These are phyloP conservation scores for Meles meles DNA, from an alignment of 2,113 vertebrate genomes.

Conservation along the genomic window DNA sequence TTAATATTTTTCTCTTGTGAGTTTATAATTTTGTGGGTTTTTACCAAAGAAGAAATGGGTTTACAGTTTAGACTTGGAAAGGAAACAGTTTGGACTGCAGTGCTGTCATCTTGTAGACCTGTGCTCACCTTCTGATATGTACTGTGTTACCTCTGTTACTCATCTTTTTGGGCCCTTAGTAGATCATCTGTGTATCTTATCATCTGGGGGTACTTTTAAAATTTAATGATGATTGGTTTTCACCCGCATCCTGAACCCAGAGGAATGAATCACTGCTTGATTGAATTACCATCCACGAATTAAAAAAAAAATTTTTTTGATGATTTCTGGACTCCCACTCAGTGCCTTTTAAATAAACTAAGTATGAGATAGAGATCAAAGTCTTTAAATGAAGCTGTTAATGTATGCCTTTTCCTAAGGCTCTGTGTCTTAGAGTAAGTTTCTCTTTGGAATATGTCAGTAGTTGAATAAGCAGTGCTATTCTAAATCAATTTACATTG, in stretches of 20 bases:
- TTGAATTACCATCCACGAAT: neutral
- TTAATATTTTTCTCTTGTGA: neutral
- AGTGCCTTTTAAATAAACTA: slow-evolving; percentile 27
- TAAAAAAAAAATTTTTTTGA: neutral
- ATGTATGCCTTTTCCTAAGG: neutral
- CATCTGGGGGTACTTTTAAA: neutral
- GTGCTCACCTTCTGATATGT: neutral
- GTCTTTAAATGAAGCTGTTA: neutral
- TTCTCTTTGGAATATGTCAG: neutral
- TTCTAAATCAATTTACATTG: neutral
- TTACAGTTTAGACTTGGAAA: neutral
- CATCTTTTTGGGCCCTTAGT: neutral
- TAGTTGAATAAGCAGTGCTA: neutral
- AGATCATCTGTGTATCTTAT: neutral
- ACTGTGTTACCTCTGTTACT: neutral
- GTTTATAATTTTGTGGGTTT: neutral
- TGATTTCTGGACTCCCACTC: neutral
- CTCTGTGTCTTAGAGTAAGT: neutral
- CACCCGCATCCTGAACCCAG: neutral
- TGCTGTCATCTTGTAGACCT: neutral
- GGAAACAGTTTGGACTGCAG: neutral
- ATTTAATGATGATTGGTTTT: neutral
- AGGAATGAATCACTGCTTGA: neutral
- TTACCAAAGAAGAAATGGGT: neutral
- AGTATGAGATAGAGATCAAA: neutral